Percentiles rank a stretch among this genome's conserved stretches.
phyloP scores from a whole-genome alignment of 2,113 vertebrate species.

The Astatotilapia flaviijosephi region DNA sequence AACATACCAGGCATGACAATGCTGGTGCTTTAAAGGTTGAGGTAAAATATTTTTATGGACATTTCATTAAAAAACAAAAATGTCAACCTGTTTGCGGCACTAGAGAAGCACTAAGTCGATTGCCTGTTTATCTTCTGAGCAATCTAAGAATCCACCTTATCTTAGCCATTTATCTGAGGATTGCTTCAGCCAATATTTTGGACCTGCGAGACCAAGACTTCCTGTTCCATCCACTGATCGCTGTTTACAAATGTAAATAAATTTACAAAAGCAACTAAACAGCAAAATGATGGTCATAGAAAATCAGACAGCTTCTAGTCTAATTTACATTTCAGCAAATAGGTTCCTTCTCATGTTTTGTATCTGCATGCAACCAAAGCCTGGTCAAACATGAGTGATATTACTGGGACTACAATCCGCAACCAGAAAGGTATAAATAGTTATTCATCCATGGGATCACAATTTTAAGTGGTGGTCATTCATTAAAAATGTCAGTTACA shows the following conservation, averaged over 20 bases:
- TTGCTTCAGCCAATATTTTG: not conserved
- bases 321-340: not conserved
- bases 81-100: not conserved
- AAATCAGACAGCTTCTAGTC: not conserved
- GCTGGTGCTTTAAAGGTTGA: not conserved
- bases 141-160: not conserved
- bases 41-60: not conserved
- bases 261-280: not conserved
- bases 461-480: not conserved
- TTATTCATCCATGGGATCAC: not conserved
- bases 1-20: not conserved
- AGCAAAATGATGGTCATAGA: not conserved
- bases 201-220: not conserved
- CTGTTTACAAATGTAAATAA: not conserved
- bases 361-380: not conserved
- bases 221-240: not conserved
- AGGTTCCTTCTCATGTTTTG: not conserved
- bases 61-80: not conserved
- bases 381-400: not conserved
- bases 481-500: not conserved
- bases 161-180: not conserved
- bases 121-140: not conserved
- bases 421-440: not conserved
- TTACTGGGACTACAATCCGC: not conserved
- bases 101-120: not conserved